Conservation (phyloP, 2,888 invertebrate species). For the Sthenelais limicola region DNA sequence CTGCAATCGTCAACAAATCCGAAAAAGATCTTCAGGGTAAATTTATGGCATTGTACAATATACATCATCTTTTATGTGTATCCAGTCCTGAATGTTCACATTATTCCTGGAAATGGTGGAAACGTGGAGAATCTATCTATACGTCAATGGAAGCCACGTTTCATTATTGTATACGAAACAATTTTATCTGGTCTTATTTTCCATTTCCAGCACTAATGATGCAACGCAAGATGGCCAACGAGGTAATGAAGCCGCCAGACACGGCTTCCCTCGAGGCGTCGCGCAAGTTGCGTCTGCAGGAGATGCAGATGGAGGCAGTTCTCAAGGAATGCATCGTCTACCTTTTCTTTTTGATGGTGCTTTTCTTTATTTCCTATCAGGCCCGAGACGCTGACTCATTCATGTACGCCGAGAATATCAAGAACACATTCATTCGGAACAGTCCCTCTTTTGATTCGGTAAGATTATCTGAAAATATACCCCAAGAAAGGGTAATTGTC, state of each 20-base stretch:
- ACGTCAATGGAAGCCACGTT: too few relatives aligned
- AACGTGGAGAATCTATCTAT: too few relatives aligned
- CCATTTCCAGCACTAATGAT: constrained; percentile 61
- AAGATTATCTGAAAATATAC: constrained; percentile 13
- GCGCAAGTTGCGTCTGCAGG: constrained; percentile 64
- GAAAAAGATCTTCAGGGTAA: constrained; percentile 26
- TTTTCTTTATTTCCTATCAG: constrained; percentile 72
- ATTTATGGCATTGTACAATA: neutral
- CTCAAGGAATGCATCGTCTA: constrained; percentile 67
- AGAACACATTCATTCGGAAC: constrained; percentile 58
- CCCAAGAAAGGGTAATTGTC: neutral
- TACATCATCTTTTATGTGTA: too few relatives aligned
- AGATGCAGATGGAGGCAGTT: constrained; percentile 70
- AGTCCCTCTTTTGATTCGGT: constrained; percentile 38
- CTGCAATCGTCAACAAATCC: constrained; percentile 10
- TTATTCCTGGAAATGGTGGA: too few relatives aligned
- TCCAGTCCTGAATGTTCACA: too few relatives aligned
- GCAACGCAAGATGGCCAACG: constrained; percentile 60
- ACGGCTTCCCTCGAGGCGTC: constrained; percentile 59
- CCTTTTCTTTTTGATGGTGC: constrained; percentile 67
- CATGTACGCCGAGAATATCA: constrained; percentile 60
- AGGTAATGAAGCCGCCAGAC: constrained; percentile 65
- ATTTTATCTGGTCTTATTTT: too few relatives aligned
- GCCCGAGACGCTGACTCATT: constrained; percentile 66
- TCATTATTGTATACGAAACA: too few relatives aligned